phyloP scores from a whole-genome alignment of 2,888 invertebrate genomes.

The Microctonus hyperodae region DNA sequence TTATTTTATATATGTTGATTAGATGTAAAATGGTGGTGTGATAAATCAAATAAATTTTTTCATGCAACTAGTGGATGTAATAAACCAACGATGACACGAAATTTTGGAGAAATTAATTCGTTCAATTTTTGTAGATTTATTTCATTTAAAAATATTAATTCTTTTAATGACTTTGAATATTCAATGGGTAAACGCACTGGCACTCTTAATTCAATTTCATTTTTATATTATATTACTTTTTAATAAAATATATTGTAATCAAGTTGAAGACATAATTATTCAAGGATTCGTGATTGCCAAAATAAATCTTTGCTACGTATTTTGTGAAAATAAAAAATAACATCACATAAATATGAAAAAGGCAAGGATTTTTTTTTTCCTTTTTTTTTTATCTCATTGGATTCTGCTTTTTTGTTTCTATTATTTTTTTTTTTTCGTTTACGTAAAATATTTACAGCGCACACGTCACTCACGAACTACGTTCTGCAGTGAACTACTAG shows the following conservation, averaged over 20 bases:
- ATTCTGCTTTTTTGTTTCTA: background rate
- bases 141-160: too few species aligned
- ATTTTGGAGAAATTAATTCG: too few species aligned
- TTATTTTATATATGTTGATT: too few species aligned
- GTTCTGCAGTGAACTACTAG: constrained; percentile 59
- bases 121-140: too few species aligned
- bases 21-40: background rate
- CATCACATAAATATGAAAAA: too few species aligned
- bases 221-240: background rate
- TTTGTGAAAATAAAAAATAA: too few species aligned
- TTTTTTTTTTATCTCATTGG: background rate
- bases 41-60: background rate
- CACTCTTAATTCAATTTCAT: background rate
- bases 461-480: constrained; percentile 58
- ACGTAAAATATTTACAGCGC: constrained; percentile 3
- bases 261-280: too few species aligned
- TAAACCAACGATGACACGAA: too few species aligned
- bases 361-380: background rate
- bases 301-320: too few species aligned
- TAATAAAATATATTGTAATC: background rate
- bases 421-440: background rate
- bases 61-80: constrained; percentile 1
- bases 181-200: too few species aligned
- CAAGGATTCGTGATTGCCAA: too few species aligned
- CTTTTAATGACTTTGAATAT: too few species aligned